A percentile compares a stretch with the other conserved stretches of the same genome.
Evolutionary conservation across 2,797 vertebrate species (phyloP).

Genomic region (Chiloscyllium punctatum): DNA sequence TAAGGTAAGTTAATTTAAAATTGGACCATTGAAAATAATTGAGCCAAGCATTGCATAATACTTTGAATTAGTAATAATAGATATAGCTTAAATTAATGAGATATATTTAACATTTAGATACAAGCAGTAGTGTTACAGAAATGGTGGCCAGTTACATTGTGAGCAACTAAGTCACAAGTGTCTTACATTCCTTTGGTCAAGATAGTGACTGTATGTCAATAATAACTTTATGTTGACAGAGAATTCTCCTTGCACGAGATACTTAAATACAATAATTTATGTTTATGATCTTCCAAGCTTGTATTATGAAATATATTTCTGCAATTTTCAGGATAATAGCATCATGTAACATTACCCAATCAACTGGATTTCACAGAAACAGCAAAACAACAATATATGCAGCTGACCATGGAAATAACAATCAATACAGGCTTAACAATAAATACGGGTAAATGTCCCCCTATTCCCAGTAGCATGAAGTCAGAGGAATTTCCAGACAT

Average conservation of each 20-base stretch:
- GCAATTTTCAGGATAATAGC: background rate
- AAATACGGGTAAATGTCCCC: background rate
- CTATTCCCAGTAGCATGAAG: background rate
- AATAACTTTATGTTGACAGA: background rate
- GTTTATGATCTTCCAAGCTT: background rate
- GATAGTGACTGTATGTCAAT: background rate
- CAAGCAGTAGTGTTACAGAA: background rate
- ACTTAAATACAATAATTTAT: background rate
- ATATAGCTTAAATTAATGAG: background rate
- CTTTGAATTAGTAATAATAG: background rate
- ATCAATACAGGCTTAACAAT: background rate
- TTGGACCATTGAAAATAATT: background rate
- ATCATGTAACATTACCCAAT: background rate
- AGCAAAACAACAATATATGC: background rate
- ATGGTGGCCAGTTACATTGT: background rate
- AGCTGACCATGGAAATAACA: background rate
- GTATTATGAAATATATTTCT: background rate
- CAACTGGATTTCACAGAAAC: background rate
- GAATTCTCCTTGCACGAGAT: background rate
- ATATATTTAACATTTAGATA: background rate
- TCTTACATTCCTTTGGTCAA: background rate
- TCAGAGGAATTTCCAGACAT: background rate
- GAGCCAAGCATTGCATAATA: background rate
- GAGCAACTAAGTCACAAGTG: background rate
- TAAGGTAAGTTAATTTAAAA: constrained; percentile 64